Evolutionary conservation across 2,888 invertebrate genomes (phyloP).

Genomic region (Thalpophila matura): DNA sequence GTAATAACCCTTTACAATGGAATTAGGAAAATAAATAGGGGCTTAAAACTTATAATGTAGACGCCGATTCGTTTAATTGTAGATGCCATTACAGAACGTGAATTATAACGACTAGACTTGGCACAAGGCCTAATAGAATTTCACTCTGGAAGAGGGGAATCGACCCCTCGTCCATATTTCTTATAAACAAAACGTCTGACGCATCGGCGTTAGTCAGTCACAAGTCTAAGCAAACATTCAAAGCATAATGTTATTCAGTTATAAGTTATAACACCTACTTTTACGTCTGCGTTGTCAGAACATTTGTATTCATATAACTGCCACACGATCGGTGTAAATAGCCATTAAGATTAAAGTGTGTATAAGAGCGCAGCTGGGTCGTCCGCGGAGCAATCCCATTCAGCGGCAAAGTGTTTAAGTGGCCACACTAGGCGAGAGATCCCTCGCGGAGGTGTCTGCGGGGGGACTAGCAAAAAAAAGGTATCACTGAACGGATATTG

Average conservation of each 20-base stretch:
- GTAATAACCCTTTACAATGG: constrained; percentile 19
- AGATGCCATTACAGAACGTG: constrained; percentile 24
- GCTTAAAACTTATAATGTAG: constrained; percentile 36
- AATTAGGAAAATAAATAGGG: constrained; percentile 45
- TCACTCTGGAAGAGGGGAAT: constrained; percentile 21
- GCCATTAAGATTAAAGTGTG: constrained; percentile 67
- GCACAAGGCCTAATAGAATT: constrained; percentile 44
- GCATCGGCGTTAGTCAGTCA: constrained; percentile 32
- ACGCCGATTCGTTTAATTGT: constrained; percentile 20
- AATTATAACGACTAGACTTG: constrained; percentile 30
- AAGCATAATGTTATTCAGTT: neutral
- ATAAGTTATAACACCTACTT: neutral
- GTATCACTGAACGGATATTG: neutral
- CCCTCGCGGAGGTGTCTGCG: constrained; percentile 31
- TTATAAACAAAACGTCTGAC: constrained; percentile 27
- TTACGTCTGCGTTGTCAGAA: constrained; percentile 8
- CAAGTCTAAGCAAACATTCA: constrained; percentile 26
- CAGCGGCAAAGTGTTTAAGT: constrained; percentile 73
- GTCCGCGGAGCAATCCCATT: constrained; percentile 71
- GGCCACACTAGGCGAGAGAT: constrained; percentile 62
- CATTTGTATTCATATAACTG: constrained; percentile 49
- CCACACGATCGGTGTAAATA: constrained; percentile 60
- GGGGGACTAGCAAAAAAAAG: constrained; percentile 26
- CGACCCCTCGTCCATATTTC: constrained; percentile 32
- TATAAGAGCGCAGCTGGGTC: constrained; percentile 67